Evolutionary conservation across 2,888 invertebrate genomes (phyloP), one percentile per base, ranked within the genome.

Genomic region (Andricus quercusramuli): DNA sequence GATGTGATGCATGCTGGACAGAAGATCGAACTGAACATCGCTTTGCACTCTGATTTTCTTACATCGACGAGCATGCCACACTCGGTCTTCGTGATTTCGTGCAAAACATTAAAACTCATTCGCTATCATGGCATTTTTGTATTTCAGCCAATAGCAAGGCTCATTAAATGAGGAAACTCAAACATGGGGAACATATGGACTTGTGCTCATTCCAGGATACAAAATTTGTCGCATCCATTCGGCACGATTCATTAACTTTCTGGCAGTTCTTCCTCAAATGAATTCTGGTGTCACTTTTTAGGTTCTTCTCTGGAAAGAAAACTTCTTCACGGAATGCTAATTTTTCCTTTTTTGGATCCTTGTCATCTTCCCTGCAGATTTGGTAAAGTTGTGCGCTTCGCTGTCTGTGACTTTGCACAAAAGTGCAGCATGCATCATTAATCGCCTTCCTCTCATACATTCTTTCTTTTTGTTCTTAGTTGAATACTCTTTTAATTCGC

Each of bases 1-100:
- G 80, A 62, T 79, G 79, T 81, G 51, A 77, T 79, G 51, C 84
- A 84, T 84, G 85, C 85, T 84, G 79, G 74, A 79, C 79, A 80
- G 78, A 78, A 81, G 83, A 78, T 78, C 76, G 77, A 25, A 78
- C 76, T 78, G 9, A 67, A 59, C 22, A 74, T 32, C n/a, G 62
- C 44, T 65, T 78, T 80, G 77, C 59, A n/a, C 37, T 47, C 22
- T 77, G 68, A 79, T 81, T 68, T 77, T 81, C 41, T 51, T 11
- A 68, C 56, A 74, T 20, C 22, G 37, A 79, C 62, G 76, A 77
- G 77, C 80, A 66, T 79, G 66, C 56, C 32, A 66, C n/a, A 65
- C 65, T 51, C 67, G 76, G 74, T 44, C 77, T 78, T 83, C 68
- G 82, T 83, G 79, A 66, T 78, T 79, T 78, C 79, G 82, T 82